phyloP scores from a whole-genome alignment of 2,797 vertebrate genomes.

The Choloepus didactylus region DNA sequence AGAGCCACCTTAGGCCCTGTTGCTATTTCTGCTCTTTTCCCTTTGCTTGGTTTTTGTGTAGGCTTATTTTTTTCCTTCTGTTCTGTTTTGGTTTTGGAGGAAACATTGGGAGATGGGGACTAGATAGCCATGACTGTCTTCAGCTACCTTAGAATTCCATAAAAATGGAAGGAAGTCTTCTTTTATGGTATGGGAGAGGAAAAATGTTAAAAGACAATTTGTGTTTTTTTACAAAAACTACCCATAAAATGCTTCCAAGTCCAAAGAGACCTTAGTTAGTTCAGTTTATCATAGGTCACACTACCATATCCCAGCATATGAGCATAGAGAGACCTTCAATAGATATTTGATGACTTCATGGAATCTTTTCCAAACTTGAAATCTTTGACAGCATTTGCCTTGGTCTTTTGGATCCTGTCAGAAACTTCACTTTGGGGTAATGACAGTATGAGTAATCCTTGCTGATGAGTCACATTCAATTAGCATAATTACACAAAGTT shows the following conservation, averaged over 20 bases:
- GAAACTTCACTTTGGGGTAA: constrained; percentile 51
- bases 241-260: constrained; percentile 66
- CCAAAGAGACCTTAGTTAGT: constrained; percentile 72
- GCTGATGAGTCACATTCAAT: constrained; percentile 48
- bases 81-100: neutral
- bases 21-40: neutral
- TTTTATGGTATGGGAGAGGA: constrained; percentile 61
- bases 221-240: constrained; percentile 74
- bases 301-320: constrained; percentile 25
- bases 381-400: neutral
- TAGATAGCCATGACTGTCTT: neutral
- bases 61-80: neutral
- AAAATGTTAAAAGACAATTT: constrained; percentile 64
- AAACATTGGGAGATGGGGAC: neutral
- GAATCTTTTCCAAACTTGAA: constrained; percentile 9
- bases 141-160: neutral
- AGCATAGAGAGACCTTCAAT: constrained; percentile 48
- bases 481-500: constrained; percentile 55
- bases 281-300: constrained; percentile 57
- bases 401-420: constrained; percentile 26
- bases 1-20: neutral
- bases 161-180: constrained; percentile 54
- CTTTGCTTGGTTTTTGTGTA: constrained; percentile 16
- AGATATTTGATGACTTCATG: constrained; percentile 57
- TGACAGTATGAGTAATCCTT: constrained; percentile 38